Evolutionary conservation across 2,113 vertebrate species (phyloP), one percentile per base, ranked within the genome.

Genomic region (Muntiacus reevesi): DNA sequence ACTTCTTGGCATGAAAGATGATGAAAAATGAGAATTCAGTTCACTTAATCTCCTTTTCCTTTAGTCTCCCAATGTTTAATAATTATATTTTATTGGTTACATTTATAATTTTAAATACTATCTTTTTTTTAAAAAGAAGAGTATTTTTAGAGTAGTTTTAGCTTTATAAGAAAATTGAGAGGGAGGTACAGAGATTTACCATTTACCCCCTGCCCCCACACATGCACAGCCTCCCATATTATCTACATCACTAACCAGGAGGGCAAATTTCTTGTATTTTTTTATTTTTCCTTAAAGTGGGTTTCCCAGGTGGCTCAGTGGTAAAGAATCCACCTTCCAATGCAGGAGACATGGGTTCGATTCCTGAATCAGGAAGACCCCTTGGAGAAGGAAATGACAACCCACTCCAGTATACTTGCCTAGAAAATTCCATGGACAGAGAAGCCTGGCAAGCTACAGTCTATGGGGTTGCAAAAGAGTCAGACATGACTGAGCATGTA

Each of bases 51-150:
- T 67, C 79, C 17, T 52, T 94, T 97, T 93, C 40, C 43, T 84
- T 88, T 45, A 40, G 7, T 54, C n/a, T 67, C 4, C 64, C 25
- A 88, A 17, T 45, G 45, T 60, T 40, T 74, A 88, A 83, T 60
- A 89, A 79, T 78, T 79, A 71, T 21, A 33, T 91, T 96, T 82
- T 89, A 92, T 89, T 95, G 57, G 36, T 71, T 89, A 33, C 74
- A 92, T 89, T 47, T 86, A 21, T 89, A 30, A 92, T 83, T 83
- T 95, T 50, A 97, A 96, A 54, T 79, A 64, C n/a, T 82, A 33
- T 50, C 30, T 84, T 86, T 45, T 21, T 67, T 36, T 30, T 1
- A 28, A 43, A 45, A 55, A 71, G 33, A 76, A 60, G 9, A 60
- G 15, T 17, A 82, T 54, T 60, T 52, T 76, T 79, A 47, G 47